These are phyloP conservation scores for Linnaemya tessellans DNA, from an alignment of 2,888 invertebrate species.

Conservation along the genomic window DNA sequence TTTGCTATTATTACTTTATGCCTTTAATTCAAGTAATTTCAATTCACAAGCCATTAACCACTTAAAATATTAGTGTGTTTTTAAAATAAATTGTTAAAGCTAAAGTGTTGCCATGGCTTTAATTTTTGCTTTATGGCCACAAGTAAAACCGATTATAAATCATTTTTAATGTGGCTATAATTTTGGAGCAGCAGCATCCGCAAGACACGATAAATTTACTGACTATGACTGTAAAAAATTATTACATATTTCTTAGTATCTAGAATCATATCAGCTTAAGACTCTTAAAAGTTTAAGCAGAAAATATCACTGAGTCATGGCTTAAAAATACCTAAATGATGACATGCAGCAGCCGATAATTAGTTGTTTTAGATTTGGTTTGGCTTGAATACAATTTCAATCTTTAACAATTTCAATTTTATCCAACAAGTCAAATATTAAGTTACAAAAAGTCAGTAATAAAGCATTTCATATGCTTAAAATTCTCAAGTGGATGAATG, in stretches of 20 bases:
- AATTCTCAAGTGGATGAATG: slow-evolving; percentile 52
- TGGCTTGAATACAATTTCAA: slow-evolving; percentile 47
- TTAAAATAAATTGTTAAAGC: slow-evolving; percentile 2
- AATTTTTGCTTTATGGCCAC: slow-evolving; percentile 12
- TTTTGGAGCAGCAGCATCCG: slow-evolving; percentile 38
- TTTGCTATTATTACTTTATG: not conserved
- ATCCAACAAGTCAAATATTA: slow-evolving; percentile 67
- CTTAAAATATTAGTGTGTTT: slow-evolving; percentile 18
- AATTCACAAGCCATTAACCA: slow-evolving; percentile 39
- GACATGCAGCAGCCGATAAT: not conserved
- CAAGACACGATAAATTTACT: not conserved
- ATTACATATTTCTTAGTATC: not conserved
- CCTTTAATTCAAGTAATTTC: slow-evolving; percentile 1
- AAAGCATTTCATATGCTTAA: slow-evolving; percentile 51
- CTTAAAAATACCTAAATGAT: not conserved
- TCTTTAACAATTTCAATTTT: slow-evolving; percentile 52
- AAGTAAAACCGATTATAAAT: slow-evolving; percentile 53
- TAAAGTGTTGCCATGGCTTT: slow-evolving; percentile 17
- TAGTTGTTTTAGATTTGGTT: slow-evolving; percentile 11
- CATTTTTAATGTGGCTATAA: slow-evolving; percentile 70
- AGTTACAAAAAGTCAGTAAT: slow-evolving; percentile 36
- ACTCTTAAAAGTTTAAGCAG: slow-evolving; percentile 35
- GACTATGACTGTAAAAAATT: slow-evolving; percentile 14
- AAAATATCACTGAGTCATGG: slow-evolving; percentile 49
- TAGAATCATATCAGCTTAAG: not conserved